phyloP scores from a whole-genome alignment of 2,888 invertebrate species.

The Nasonovia ribisnigri region DNA sequence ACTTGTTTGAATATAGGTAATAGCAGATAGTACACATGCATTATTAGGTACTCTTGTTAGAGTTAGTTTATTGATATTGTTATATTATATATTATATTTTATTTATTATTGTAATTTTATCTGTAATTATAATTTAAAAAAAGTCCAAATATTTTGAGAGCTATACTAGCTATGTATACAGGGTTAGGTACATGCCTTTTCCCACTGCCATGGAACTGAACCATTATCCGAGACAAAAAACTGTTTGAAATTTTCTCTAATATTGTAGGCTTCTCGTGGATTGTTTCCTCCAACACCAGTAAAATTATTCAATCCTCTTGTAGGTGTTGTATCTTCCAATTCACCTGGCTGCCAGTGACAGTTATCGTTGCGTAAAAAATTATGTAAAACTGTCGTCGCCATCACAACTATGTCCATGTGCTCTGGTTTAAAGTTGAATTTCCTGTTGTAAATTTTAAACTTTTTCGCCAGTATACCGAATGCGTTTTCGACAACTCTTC shows the following conservation, averaged over 20 bases:
- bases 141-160: not conserved
- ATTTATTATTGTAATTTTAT: constrained; percentile 4
- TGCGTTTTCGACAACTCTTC: constrained; percentile 65
- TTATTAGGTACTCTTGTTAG: not conserved
- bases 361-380: constrained; percentile 63
- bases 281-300: constrained; percentile 48
- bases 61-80: not conserved
- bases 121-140: not conserved
- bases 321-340: constrained; percentile 9
- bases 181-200: constrained; percentile 15
- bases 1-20: not conserved
- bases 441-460: constrained; percentile 66
- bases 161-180: not conserved
- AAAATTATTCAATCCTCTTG: constrained; percentile 46
- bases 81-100: not conserved
- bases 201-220: constrained; percentile 47
- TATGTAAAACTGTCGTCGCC: constrained; percentile 63
- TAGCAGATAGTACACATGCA: not conserved
- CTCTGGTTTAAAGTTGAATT: constrained; percentile 65
- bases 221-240: constrained; percentile 37
- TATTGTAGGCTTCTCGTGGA: constrained; percentile 25
- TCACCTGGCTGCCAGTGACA: constrained; percentile 56
- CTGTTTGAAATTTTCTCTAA: constrained; percentile 36
- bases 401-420: constrained; percentile 61
- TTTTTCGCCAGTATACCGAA: constrained; percentile 66